phyloP scores from a whole-genome alignment of 1,140 invertebrate genomes.

The Dysdera silvatica region DNA sequence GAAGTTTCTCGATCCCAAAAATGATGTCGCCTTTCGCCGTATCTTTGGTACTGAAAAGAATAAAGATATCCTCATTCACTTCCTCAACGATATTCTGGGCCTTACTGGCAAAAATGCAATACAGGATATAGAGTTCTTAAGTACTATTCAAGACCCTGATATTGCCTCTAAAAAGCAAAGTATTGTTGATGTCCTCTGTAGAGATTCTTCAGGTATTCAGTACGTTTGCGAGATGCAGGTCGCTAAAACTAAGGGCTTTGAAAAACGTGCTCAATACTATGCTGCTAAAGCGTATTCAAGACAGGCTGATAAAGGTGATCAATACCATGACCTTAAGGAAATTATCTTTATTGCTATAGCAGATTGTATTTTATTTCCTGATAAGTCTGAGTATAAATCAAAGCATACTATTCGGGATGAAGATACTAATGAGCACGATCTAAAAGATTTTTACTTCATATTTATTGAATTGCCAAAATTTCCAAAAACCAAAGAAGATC shows the following conservation, averaged over 20 bases:
- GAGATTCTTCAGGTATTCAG: not conserved
- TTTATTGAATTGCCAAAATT: no score
- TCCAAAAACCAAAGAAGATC: no score
- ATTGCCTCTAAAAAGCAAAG: constrained; percentile 9
- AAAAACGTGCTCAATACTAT: constrained; percentile 20
- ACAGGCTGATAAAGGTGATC: constrained; percentile 4
- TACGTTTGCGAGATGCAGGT: constrained; percentile 6
- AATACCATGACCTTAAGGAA: constrained; percentile 15
- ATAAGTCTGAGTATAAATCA: constrained; percentile 13
- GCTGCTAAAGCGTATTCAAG: constrained; percentile 18
- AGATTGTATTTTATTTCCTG: constrained; percentile 18
- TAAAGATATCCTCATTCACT: not conserved
- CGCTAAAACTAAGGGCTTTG: constrained; percentile 8
- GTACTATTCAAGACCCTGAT: constrained; percentile 12
- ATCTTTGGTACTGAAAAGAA: constrained; percentile 5
- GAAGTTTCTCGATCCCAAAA: not conserved
- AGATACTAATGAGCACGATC: not conserved
- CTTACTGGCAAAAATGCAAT: not conserved
- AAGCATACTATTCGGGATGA: not conserved
- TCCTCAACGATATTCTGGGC: constrained; percentile 3
- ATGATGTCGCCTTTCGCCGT: constrained; percentile 7
- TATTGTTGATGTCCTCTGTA: constrained; percentile 16
- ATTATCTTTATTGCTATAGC: constrained; percentile 16
- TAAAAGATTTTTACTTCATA: not conserved
- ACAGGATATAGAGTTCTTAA: not conserved